Base-by-base conservation (phyloP, 2,888 invertebrate species). In the Herminia tarsipennalis region DNA sequence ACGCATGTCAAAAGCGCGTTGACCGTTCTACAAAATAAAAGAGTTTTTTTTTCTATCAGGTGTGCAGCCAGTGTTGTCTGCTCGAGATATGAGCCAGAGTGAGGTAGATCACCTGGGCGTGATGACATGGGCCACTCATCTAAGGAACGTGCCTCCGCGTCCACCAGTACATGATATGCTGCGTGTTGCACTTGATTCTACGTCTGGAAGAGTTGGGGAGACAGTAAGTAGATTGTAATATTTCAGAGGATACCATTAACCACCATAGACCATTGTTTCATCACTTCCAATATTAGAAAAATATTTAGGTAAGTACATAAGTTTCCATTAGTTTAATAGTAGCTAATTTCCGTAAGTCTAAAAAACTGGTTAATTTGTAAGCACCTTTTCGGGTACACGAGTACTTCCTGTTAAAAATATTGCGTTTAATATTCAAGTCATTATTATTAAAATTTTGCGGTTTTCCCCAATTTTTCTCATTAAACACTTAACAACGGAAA, bases 101-200 rank as follows among this genome's bases (percentile, higher is more conserved):
- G 97, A 98, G 77, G 97, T 98, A 3, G 99, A 99, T 78, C 98
- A 99, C 90, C 92, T 99, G 61, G 99, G 98, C 5, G 97, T 99
- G 45, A 99, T 99, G 99, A 97, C 99, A 0, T 98, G 99, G 86
- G 97, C 97, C 0, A 97, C 98, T 0, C 95, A 97, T 78, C 96
- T 97, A 86, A 96, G 97, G 64, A 97, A 98, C 94, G 94, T 98
- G 20, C 95, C 96, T 17, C 96, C 97, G 44, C 92, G 96, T 30
- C 96, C 96, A 6, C 96, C 96, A 3, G 93, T 97, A 0, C 95
- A 96, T 47, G 97, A 98, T 72, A 93, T 97, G 87, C 92, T 98
- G 39, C 93, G 94, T 49, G 95, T 97, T 0, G 94, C 95, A 33
- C 91, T 96, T 47, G 96, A 97, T 72, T 95, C 96, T 30, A 96